Base-by-base conservation (phyloP, 2,113 vertebrate genomes). In the Oreochromis spilurus region DNA sequence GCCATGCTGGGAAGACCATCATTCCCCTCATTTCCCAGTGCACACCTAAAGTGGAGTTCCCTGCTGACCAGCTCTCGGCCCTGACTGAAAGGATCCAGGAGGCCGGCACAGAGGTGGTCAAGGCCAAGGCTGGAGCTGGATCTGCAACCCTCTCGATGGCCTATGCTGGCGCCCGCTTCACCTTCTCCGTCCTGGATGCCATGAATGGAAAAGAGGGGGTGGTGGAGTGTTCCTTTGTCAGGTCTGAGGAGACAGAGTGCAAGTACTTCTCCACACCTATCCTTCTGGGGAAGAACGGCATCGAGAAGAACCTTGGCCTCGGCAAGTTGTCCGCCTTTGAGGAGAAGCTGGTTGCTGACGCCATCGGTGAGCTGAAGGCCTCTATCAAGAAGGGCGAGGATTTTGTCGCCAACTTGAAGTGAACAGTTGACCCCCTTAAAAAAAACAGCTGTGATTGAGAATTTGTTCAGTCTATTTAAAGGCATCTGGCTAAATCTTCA, bases 371-470 rank as follows among this genome's bases (percentile, higher is more conserved):
- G 95, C 97, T 99, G 88, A 99, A 99, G 87, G 96, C 92, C 57
- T 99, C 99, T 53, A 98, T 99, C 96, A 99, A 98, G 96, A 99
- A 99, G 91, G 99, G 99, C 79, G 98, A 99, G 83, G 98, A 99
- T 2, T 99, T 99, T 89, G 98, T 95, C 0, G 97, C 97, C 89
- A 98, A 95, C 38, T 96, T 98, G 97, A 99, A 99, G 93, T 99
- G 96, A 98, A 94, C 65, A 40, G 60, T 14, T 67, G 36, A 52
- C 19, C 52, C 79, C 7, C 36, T 4, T 13, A 13, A 21, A 14
- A 54, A 84, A 83, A 79, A 11, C 19, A 31, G 52, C 84, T 81
- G 77, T 93, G 65, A 88, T 88, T 82, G 90, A 90, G 92, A 52
- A 90, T 93, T 88, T 87, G 85, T 90, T 57, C 58, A 21, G 80